Evolutionary conservation across 2,888 invertebrate species (phyloP), one percentile per base, ranked within the genome.

Genomic region (Alcis repandata): DNA sequence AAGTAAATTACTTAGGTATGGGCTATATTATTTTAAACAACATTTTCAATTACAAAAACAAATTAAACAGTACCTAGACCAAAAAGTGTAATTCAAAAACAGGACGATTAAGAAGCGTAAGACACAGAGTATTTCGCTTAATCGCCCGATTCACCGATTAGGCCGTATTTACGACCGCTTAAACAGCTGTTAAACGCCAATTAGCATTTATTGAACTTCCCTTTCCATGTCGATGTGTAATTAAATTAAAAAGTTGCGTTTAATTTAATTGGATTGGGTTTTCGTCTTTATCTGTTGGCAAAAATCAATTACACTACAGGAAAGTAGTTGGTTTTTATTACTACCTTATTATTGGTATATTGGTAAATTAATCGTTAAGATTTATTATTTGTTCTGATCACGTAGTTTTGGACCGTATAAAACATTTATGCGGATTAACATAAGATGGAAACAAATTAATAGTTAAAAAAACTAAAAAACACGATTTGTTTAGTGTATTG

Each of bases 121-220:
- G 75, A 73, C 76, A 75, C 72, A 73, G 71, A 78, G 72, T 74
- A 79, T 83, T 85, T 78, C 71, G 76, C 72, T 77, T 79, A 82
- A 82, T 82, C 77, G 76, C 67, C 70, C 72, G 71, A 59, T 66
- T 70, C 65, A 69, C 67, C 76, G 76, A 85, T 86, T 84, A 84
- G 78, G 68, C 74, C 64, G 78, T 80, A 82, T 86, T 86, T 79
- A 86, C 79, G 75, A 73, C 63, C 79, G 73, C 78, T 84, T 83
- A 83, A 83, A 77, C 79, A 83, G 79, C 80, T 83, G 83, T 86
- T 85, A 80, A 81, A 76, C 71, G 75, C 72, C 84, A 85, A 88
- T 90, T 88, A 88, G 77, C 80, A 84, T 85, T 86, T 82, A 84
- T 83, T 77, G 80, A 77, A 79, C 80, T 83, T 84, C 86, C 82